Conservation (phyloP, 2,888 invertebrate genomes). For the Leucozona laternaria region DNA sequence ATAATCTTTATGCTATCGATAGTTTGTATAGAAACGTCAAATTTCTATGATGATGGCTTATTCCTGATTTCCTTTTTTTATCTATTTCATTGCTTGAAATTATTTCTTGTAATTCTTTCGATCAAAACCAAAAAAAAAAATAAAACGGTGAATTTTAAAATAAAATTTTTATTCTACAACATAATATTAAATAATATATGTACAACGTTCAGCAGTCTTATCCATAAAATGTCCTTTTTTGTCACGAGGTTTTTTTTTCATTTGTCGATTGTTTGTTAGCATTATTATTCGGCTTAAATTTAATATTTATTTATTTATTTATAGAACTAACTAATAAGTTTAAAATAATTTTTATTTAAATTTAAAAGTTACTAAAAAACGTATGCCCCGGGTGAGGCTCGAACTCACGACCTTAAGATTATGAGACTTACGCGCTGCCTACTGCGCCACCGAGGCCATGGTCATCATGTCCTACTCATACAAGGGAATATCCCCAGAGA, state of each 20-base stretch:
- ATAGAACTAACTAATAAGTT: not conserved
- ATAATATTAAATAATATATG: not conserved
- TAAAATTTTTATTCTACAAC: not conserved
- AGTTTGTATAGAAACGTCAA: no score
- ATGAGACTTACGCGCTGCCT: constrained; percentile 75
- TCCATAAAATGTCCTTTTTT: not conserved
- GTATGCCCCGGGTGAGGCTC: constrained; percentile 78
- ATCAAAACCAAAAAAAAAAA: no score
- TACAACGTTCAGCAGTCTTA: not conserved
- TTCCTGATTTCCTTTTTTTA: no score
- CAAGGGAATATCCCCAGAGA: constrained; percentile 60
- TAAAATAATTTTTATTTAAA: not conserved
- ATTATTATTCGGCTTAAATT: not conserved
- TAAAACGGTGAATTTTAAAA: not conserved
- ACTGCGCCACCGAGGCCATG: constrained; percentile 74
- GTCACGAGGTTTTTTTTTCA: not conserved
- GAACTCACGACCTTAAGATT: constrained; percentile 76
- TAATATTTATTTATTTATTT: not conserved
- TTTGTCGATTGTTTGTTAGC: not conserved
- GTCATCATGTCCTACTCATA: constrained; percentile 40
- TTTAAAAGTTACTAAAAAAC: not conserved
- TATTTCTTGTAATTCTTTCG: no score
- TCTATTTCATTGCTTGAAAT: no score
- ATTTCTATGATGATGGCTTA: no score
- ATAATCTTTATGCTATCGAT: no score